Evolutionary conservation across 2,888 invertebrate genomes (phyloP).

Genomic region (Cabera pusaria): DNA sequence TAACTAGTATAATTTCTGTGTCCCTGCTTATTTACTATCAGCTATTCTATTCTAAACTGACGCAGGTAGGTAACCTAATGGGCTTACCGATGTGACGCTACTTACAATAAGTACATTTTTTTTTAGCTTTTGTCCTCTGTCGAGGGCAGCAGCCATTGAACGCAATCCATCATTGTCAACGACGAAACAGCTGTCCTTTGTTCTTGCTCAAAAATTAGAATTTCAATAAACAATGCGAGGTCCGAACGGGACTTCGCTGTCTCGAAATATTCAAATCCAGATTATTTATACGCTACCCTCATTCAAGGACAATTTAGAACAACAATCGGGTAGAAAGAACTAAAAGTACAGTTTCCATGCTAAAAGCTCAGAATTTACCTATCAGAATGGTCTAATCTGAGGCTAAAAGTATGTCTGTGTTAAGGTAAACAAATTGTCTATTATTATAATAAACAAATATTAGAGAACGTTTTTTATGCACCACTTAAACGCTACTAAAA

Average conservation of each 20-base stretch:
- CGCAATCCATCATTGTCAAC: constrained; percentile 73
- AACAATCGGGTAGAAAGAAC: too few relatives aligned
- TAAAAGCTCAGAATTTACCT: too few relatives aligned
- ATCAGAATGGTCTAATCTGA: too few relatives aligned
- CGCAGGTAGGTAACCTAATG: constrained; percentile 57
- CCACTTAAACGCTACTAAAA: constrained; percentile 20
- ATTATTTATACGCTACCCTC: constrained; percentile 32
- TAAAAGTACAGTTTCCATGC: too few relatives aligned
- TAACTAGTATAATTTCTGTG: too few relatives aligned
- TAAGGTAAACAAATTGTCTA: constrained; percentile 15
- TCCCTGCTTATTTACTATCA: constrained; percentile 39
- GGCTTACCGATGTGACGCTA: constrained; percentile 53
- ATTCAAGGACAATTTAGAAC: constrained; percentile 21
- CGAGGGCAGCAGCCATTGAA: constrained; percentile 49
- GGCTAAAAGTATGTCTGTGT: too few relatives aligned
- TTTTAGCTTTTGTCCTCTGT: constrained; percentile 66
- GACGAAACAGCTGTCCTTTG: constrained; percentile 62
- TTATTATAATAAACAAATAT: constrained; percentile 8
- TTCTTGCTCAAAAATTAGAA: constrained; percentile 77
- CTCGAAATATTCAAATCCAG: constrained; percentile 29
- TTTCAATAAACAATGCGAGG: constrained; percentile 60
- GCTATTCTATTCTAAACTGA: constrained; percentile 42
- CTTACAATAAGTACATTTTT: constrained; percentile 59
- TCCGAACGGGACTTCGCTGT: constrained; percentile 42
- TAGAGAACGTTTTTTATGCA: constrained; percentile 5